Evolutionary conservation across 1,140 invertebrate species (phyloP).

Genomic region (Ctenoplectra terminalis): DNA sequence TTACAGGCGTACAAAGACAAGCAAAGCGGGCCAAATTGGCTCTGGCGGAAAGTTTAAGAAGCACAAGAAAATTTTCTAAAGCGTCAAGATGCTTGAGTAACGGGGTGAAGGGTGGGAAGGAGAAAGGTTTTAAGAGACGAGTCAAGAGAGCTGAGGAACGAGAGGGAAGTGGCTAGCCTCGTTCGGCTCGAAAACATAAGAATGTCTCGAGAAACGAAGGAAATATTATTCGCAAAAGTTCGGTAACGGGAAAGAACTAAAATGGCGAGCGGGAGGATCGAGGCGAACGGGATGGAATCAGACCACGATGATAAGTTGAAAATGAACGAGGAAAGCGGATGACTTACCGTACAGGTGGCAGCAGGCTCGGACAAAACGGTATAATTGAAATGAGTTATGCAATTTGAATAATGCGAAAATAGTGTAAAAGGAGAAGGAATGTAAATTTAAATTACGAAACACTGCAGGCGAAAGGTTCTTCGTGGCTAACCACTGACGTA

Average conservation of each 20-base stretch:
- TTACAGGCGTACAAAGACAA: constrained; percentile 23
- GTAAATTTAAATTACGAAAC: constrained; percentile 29
- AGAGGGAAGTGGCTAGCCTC: constrained; percentile 37
- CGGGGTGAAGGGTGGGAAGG: background rate
- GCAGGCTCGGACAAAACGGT: background rate
- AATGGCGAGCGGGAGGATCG: constrained; percentile 22
- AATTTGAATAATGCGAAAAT: constrained; percentile 36
- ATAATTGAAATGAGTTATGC: constrained; percentile 34
- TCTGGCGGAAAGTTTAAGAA: constrained; percentile 62
- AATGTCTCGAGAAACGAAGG: constrained; percentile 42
- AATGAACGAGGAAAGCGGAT: constrained; percentile 37
- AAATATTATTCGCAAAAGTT: constrained; percentile 60
- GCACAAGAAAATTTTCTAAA: constrained; percentile 67
- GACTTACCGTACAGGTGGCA: background rate
- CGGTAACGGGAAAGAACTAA: constrained; percentile 39
- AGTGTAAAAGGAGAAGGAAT: background rate
- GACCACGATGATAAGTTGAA: constrained; percentile 5
- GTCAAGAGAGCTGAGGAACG: constrained; percentile 6
- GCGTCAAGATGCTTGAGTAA: constrained; percentile 54
- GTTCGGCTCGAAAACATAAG: constrained; percentile 56
- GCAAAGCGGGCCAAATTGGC: constrained; percentile 51
- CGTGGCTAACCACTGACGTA: background rate
- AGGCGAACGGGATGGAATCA: constrained; percentile 47
- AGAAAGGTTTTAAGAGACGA: constrained; percentile 39
- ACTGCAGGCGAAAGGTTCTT: background rate